A percentile compares a stretch with the other conserved stretches of the same genome.
Evolutionary conservation across 2,888 invertebrate species (phyloP).

Genomic region (Cristatella mucedo): DNA sequence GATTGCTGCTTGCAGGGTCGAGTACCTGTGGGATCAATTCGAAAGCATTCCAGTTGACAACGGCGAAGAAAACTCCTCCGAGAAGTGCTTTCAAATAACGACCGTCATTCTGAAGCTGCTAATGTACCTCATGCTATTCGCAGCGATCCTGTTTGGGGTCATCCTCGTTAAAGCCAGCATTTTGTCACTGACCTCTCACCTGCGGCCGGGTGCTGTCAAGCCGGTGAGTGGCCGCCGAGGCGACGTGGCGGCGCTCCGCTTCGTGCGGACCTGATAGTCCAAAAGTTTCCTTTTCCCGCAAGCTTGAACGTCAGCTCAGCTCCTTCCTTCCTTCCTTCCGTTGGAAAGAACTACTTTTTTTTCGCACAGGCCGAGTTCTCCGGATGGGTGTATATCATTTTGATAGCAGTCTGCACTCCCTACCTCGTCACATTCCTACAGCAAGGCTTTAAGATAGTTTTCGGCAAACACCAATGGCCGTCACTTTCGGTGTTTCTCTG

Average conservation of each 20-base stretch:
- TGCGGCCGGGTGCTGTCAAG: too few relatives aligned
- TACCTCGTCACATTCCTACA: constrained; percentile 6
- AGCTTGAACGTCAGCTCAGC: too few relatives aligned
- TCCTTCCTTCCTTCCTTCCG: too few relatives aligned
- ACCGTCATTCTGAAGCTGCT: constrained; percentile 5
- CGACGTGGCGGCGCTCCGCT: too few relatives aligned
- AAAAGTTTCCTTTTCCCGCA: too few relatives aligned
- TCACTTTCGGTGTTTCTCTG: background rate
- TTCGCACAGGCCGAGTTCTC: too few relatives aligned
- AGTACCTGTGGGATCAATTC: constrained; percentile 7
- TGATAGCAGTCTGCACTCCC: constrained; percentile 5
- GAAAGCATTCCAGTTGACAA: constrained; percentile 6
- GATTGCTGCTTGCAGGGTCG: constrained; percentile 2
- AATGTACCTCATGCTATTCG: constrained; percentile 5
- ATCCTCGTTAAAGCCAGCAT: constrained; percentile 2
- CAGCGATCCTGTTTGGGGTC: constrained; percentile 1
- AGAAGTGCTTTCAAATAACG: constrained; percentile 7
- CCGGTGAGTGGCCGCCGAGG: too few relatives aligned
- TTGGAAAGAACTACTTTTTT: too few relatives aligned
- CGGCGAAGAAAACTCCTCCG: constrained; percentile 5
- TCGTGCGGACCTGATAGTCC: too few relatives aligned
- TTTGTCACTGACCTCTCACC: background rate
- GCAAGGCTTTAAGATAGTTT: background rate
- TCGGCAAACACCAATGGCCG: constrained; percentile 2
- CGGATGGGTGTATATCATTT: constrained; percentile 3